These are phyloP conservation scores for Mus minutoides DNA, from an alignment of 2,797 vertebrate species.

Conservation along the genomic window DNA sequence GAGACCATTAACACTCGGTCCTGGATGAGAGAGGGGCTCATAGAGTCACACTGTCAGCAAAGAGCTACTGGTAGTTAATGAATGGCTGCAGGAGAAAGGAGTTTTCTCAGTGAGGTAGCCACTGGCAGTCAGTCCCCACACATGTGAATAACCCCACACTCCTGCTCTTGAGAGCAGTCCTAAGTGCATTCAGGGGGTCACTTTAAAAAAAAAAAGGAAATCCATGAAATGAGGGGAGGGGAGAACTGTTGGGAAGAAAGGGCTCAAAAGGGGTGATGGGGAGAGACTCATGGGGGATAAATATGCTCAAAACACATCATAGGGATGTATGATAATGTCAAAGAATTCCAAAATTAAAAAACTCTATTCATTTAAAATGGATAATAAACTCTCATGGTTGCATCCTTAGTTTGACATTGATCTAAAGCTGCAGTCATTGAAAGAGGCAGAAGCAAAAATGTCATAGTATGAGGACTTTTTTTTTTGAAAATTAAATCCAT, in stretches of 20 bases:
- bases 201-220: not conserved
- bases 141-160: not conserved
- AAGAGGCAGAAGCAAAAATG: constrained; percentile 24
- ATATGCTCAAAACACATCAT: not conserved
- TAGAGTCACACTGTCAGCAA: not conserved
- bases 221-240: no score
- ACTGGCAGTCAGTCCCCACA: not conserved
- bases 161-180: not conserved
- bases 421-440: not conserved
- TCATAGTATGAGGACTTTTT: not conserved
- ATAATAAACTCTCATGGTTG: not conserved
- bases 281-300: not conserved
- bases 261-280: no score
- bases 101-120: not conserved
- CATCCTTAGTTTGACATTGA: constrained; percentile 44
- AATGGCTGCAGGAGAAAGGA: not conserved
- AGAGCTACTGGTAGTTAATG: not conserved
- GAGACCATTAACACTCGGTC: not conserved
- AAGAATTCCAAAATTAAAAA: not conserved
- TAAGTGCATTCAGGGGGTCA: not conserved
- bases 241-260: not conserved
- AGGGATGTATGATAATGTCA: not conserved
- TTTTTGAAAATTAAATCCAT: not conserved
- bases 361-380: constrained; percentile 20
- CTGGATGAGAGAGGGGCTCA: no score